Evolutionary conservation across 2,113 vertebrate species (phyloP).

Genomic region (Cebus imitator): DNA sequence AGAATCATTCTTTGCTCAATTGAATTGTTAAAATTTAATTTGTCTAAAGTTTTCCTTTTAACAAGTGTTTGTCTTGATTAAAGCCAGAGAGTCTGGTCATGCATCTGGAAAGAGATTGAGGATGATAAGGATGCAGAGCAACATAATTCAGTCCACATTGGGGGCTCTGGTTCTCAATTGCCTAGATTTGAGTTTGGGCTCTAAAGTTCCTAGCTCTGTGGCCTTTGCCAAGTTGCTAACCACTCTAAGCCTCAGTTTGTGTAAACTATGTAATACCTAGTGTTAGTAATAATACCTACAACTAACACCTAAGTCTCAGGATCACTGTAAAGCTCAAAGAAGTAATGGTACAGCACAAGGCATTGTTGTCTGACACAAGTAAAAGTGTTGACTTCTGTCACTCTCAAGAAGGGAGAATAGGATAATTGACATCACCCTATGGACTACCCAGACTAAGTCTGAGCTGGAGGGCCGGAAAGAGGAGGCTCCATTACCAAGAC

Average conservation of each 20-base stretch:
- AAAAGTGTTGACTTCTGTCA: background rate
- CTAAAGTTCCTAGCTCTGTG: background rate
- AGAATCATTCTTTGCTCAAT: background rate
- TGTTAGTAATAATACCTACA: background rate
- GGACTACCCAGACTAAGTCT: background rate
- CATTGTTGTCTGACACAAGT: background rate
- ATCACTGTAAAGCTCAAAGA: background rate
- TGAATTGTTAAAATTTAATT: background rate
- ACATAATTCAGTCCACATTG: background rate
- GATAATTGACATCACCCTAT: background rate
- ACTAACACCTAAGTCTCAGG: background rate
- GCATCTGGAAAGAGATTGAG: background rate
- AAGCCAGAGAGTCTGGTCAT: background rate
- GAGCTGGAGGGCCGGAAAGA: background rate
- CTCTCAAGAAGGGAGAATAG: background rate
- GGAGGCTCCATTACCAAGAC: background rate
- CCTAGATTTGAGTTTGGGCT: background rate
- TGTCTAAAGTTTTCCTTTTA: background rate
- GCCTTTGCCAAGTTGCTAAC: background rate
- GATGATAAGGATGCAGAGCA: background rate
- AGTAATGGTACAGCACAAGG: accelerated
- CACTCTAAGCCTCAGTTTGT: background rate
- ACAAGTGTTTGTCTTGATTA: background rate
- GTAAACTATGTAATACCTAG: background rate
- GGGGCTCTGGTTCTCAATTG: background rate